Conservation (phyloP, 1,140 invertebrate genomes). For the Cherax destructor region DNA sequence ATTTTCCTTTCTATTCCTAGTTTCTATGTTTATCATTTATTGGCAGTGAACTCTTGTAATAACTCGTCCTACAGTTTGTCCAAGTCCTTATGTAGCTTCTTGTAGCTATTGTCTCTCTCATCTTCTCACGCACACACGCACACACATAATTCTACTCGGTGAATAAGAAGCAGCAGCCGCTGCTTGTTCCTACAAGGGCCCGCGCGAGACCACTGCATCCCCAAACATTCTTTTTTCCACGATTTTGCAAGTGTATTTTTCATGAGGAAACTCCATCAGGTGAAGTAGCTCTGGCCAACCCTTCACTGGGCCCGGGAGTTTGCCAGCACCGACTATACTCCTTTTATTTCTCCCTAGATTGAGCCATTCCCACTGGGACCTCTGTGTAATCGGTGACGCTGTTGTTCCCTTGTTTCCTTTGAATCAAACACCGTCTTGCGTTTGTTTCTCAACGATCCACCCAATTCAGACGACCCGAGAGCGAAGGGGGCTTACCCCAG, state of each 20-base stretch:
- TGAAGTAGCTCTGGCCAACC: constrained; percentile 47
- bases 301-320: constrained; percentile 23
- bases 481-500: neutral
- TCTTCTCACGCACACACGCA: neutral
- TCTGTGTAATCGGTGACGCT: constrained; percentile 42
- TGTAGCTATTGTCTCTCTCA: too few species aligned
- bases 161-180: neutral
- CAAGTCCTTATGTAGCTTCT: too few species aligned
- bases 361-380: constrained; percentile 36
- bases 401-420: constrained; percentile 56
- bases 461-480: constrained; percentile 22
- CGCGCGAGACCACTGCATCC: constrained; percentile 18
- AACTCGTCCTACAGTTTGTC: too few species aligned
- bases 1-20: too few species aligned
- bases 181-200: neutral
- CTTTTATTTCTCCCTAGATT: constrained; percentile 54
- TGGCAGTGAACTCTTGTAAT: too few species aligned
- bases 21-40: too few species aligned
- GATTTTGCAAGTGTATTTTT: constrained; percentile 61
- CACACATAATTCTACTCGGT: neutral
- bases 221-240: constrained; percentile 41
- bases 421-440: constrained; percentile 54
- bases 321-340: constrained; percentile 26
- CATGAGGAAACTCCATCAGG: constrained; percentile 48
- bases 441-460: constrained; percentile 45